Base-by-base conservation (phyloP, 2,888 invertebrate species). In the Mesorhabditis spiculigera region DNA sequence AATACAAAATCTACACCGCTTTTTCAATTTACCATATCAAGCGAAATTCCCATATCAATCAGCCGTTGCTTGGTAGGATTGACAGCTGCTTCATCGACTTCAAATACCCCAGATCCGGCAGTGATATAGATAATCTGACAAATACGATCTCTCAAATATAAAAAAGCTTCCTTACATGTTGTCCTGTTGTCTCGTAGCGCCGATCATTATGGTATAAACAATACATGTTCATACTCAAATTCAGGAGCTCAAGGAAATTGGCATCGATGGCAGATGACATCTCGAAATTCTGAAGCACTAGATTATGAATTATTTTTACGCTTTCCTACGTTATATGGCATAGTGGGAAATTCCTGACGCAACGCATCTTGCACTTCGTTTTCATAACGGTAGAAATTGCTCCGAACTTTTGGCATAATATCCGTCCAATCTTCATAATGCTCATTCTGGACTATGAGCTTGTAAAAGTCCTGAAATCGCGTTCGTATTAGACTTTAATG, bases 61-160 rank as follows among this genome's bases (percentile, higher is more conserved):
- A 97, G 93, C 75, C 97, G 89, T 87, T 98, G 97, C 88, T 98
- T 98, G 0, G 98, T 98, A 43, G 98, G 93, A 86, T 95, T 95
- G 0, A 95, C 95, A 43, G 98, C 88, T 87, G 95, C 95, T 73
- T 96, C 89, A 87, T 98, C 96, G 2, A 98, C 98, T 88, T 97
- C 95, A 88, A 97, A 98, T 0, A 99, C 95, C 0, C 98, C 98
- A 5, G 95, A 94, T 1, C 97, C 97, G 0, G 98, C 97, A 2
- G 97, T 97, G 70, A 99, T 93, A 0, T 98, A 96, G 6, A 98
- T 94, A 68, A 95, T 95, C 76, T 79, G 66, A 66, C 66, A 61
- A 63, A 28, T 45, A 43, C 28, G 28, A 28, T 28, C 28, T 28
- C 1, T 28, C 28, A 28, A 28, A 1, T 28, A 28, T 28, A 3